Conservation (phyloP, 1,140 invertebrate genomes). For the Rhopalosiphum padi region DNA sequence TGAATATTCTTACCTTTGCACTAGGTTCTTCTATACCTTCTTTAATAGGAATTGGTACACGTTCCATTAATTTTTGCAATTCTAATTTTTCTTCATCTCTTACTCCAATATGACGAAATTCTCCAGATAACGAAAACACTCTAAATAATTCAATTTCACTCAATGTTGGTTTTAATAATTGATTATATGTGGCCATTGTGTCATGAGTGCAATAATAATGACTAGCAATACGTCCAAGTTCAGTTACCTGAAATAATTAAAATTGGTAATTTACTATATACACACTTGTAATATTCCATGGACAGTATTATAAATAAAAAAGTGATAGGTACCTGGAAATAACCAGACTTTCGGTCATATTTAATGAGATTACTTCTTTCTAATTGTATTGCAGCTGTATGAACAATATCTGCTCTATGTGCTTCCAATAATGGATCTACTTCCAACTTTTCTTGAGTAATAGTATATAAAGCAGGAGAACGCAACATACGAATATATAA, state of each 20-base stretch:
- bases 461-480: conserved; percentile 87
- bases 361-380: conserved; percentile 93
- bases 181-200: conserved; percentile 96
- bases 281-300: neutral
- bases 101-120: conserved; percentile 92
- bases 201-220: conserved; percentile 98
- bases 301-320: neutral
- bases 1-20: conserved; percentile 73
- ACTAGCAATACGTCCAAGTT: conserved; percentile 95
- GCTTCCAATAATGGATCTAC: conserved; percentile 87
- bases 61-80: conserved; percentile 94
- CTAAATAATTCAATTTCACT: conserved; percentile 98
- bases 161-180: conserved; percentile 93
- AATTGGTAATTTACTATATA: neutral
- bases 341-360: conserved; percentile 94
- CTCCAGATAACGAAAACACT: conserved; percentile 97
- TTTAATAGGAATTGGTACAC: conserved; percentile 98
- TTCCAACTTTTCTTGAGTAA: conserved; percentile 79
- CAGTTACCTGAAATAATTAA: conserved; percentile 83
- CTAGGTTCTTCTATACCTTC: conserved; percentile 98
- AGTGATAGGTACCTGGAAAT: conserved; percentile 75
- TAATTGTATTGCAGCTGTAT: conserved; percentile 90
- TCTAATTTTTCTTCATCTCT: conserved; percentile 98
- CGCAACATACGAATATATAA: conserved; percentile 91
- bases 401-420: conserved; percentile 93